Conservation (phyloP, 2,113 vertebrate species). For the Channa maculata region DNA sequence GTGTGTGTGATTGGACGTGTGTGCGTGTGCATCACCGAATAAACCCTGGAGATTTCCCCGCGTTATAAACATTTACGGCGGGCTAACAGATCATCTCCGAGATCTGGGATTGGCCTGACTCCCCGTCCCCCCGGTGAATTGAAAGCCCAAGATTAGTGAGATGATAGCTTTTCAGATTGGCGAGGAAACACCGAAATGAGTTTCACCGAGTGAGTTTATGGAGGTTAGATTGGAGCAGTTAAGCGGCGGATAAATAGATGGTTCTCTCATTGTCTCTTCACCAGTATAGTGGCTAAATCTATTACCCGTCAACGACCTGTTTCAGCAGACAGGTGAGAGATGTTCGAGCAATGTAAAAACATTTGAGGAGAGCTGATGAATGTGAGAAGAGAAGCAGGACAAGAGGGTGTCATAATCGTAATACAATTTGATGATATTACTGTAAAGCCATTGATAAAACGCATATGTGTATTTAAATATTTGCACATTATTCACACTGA, state of each 20-base stretch:
- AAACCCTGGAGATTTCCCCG: conserved; percentile 95
- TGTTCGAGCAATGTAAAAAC: conserved; percentile 34
- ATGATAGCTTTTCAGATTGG: conserved; percentile 99
- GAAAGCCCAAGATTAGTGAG: conserved; percentile 98
- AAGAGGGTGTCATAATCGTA: conserved; percentile 4
- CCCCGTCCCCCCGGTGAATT: conserved; percentile 93
- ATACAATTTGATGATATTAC: background rate
- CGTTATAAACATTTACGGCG: conserved; percentile 99
- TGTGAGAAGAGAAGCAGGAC: background rate
- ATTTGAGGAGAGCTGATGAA: conserved; percentile 7
- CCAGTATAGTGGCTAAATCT: conserved; percentile 93
- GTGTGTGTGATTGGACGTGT: conserved; percentile 1
- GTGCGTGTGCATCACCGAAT: conserved; percentile 71
- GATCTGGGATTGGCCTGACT: conserved; percentile 95
- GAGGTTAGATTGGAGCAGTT: conserved; percentile 97
- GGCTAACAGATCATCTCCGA: conserved; percentile 99
- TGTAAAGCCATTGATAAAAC: too few relatives aligned
- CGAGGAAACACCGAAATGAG: conserved; percentile 96
- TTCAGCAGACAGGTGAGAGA: conserved; percentile 74
- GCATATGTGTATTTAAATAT: too few relatives aligned
- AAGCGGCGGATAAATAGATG: conserved; percentile 97
- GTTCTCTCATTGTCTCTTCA: conserved; percentile 94
- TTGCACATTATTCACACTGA: too few relatives aligned
- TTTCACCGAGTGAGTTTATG: conserved; percentile 93
- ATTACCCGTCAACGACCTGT: conserved; percentile 93